A percentile compares a stretch with the other conserved stretches of the same genome.
Conservation (phyloP, 1,140 invertebrate genomes). For the Mya arenaria region DNA sequence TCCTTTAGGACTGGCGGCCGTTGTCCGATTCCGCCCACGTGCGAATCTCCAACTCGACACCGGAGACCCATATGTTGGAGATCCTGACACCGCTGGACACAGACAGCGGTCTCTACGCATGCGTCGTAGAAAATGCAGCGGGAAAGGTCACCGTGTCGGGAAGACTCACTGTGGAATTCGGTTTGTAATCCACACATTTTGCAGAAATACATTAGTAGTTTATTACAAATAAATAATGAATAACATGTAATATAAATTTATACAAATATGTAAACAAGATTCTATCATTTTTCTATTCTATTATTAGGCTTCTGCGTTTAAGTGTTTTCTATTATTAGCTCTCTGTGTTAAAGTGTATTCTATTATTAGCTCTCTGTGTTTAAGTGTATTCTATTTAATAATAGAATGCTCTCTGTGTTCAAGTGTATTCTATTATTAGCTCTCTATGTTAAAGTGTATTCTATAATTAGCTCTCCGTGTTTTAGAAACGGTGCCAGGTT, state of each 20-base stretch:
- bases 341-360: not conserved
- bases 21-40: constrained; percentile 73
- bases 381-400: not conserved
- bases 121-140: constrained; percentile 94
- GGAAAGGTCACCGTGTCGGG: constrained; percentile 94
- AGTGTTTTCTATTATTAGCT: too few species aligned
- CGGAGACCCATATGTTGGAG: constrained; percentile 90
- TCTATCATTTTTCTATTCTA: too few species aligned
- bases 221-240: too few species aligned
- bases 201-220: too few species aligned
- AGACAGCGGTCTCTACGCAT: constrained; percentile 96
- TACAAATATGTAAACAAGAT: too few species aligned
- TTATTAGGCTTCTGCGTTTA: too few species aligned
- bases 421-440: not conserved
- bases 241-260: not conserved
- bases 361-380: not conserved
- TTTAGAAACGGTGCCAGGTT: constrained; percentile 18
- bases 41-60: constrained; percentile 83
- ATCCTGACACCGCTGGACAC: constrained; percentile 93
- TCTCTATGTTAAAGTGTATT: not conserved
- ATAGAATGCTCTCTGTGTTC: not conserved
- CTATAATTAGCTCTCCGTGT: not conserved
- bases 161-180: constrained; percentile 93
- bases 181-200: too few species aligned
- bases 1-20: constrained; percentile 75